These are phyloP conservation scores for Fistularia tabacaria DNA, from an alignment of 2,797 vertebrate genomes.

Conservation along the genomic window DNA sequence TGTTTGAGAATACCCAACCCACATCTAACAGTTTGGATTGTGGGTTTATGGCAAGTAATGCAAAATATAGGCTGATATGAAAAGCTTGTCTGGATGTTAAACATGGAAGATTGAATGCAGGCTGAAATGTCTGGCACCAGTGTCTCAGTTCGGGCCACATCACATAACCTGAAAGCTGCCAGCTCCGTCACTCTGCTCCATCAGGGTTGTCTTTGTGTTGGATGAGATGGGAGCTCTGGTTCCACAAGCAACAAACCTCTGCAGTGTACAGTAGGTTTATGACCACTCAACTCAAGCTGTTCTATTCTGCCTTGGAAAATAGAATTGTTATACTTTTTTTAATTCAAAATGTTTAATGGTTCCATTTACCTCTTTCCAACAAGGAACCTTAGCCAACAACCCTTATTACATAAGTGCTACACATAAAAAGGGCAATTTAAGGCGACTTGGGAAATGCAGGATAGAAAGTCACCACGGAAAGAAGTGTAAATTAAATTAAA, in stretches of 20 bases:
- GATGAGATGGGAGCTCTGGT: slow-evolving; percentile 38
- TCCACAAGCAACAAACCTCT: slow-evolving; percentile 37
- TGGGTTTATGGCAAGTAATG: slow-evolving; percentile 50
- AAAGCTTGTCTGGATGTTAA: slow-evolving; percentile 60
- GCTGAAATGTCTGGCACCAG: slow-evolving; percentile 62
- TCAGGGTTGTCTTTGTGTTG: slow-evolving; percentile 45
- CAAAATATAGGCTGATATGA: slow-evolving; percentile 62
- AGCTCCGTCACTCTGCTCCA: slow-evolving; percentile 35
- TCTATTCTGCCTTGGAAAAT: slow-evolving; percentile 35
- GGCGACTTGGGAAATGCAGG: slow-evolving; percentile 51
- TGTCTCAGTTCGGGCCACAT: slow-evolving; percentile 53
- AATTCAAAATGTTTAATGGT: slow-evolving; percentile 60
- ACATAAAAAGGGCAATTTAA: slow-evolving; percentile 63
- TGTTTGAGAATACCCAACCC: slow-evolving; percentile 66
- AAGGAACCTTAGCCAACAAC: slow-evolving; percentile 45
- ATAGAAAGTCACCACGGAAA: slow-evolving; percentile 53
- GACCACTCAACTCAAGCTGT: slow-evolving; percentile 42
- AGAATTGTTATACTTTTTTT: slow-evolving; percentile 53
- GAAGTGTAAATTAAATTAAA: slow-evolving; percentile 59
- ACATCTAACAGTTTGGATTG: slow-evolving; percentile 55
- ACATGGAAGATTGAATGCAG: slow-evolving; percentile 68
- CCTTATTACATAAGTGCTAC: slow-evolving; percentile 50
- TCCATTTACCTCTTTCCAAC: slow-evolving; percentile 56
- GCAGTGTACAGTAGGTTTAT: slow-evolving; percentile 23
- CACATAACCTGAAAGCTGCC: slow-evolving; percentile 27